phyloP scores from a whole-genome alignment of 2,888 invertebrate species.

The Thymelicus acteon region DNA sequence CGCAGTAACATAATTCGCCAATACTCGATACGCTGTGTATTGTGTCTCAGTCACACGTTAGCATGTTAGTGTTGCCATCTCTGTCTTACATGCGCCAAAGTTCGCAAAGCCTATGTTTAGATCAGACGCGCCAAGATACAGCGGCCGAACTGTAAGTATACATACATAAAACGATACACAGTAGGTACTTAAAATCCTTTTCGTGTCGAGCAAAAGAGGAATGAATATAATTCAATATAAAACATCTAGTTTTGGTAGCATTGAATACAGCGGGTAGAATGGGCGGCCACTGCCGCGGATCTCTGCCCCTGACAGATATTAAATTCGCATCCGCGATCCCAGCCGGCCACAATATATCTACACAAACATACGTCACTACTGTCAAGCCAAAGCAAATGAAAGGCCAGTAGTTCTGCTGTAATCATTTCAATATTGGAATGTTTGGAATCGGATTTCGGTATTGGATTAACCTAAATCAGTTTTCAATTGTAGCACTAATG shows the following conservation, averaged over 20 bases:
- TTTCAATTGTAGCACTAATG: too few species aligned
- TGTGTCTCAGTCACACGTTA: too few species aligned
- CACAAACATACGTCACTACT: slow-evolving; percentile 40
- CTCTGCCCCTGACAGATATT: slow-evolving; percentile 80
- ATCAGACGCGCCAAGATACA: too few species aligned
- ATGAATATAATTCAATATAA: background rate
- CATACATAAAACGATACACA: too few species aligned
- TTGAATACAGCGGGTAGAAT: slow-evolving; percentile 51
- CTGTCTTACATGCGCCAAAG: too few species aligned
- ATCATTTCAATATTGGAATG: background rate
- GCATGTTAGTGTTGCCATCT: too few species aligned
- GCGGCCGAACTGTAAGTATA: too few species aligned
- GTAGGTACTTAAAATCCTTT: too few species aligned
- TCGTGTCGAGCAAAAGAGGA: too few species aligned
- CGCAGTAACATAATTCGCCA: too few species aligned
- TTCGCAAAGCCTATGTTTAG: too few species aligned
- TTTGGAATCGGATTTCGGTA: background rate
- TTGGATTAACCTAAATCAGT: background rate
- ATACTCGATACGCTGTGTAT: too few species aligned
- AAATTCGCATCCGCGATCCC: slow-evolving; percentile 73
- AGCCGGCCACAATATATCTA: slow-evolving; percentile 68
- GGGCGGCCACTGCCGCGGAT: slow-evolving; percentile 50
- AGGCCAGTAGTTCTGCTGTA: slow-evolving; percentile 18
- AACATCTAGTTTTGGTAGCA: slow-evolving; percentile 28
- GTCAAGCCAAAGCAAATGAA: slow-evolving; percentile 27